Conservation (phyloP, 2,888 invertebrate species). For the Sthenelais limicola region DNA sequence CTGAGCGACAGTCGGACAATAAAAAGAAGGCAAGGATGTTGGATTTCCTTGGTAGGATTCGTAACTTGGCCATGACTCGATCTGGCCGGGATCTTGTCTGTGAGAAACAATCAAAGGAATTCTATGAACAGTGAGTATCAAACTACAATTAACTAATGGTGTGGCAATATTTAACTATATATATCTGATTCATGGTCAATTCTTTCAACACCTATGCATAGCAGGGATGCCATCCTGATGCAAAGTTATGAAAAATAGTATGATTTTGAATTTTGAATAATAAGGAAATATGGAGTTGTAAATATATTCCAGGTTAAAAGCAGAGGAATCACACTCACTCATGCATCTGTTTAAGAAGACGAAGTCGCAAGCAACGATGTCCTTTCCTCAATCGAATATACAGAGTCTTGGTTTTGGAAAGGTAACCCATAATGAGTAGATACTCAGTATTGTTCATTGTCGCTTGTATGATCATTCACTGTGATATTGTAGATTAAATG, state of each 20-base stretch:
- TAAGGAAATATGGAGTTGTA: not conserved
- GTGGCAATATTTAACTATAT: too few relatives aligned
- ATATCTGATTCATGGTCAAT: too few relatives aligned
- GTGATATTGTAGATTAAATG: too few relatives aligned
- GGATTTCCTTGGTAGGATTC: conserved; percentile 66
- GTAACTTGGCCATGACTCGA: conserved; percentile 63
- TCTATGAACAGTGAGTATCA: conserved; percentile 6
- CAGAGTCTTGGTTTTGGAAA: conserved; percentile 64
- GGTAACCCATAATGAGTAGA: too few relatives aligned
- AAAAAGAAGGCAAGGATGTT: conserved; percentile 63
- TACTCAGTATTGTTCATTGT: too few relatives aligned
- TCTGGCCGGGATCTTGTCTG: conserved; percentile 41
- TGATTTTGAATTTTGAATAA: not conserved
- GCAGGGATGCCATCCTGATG: too few relatives aligned
- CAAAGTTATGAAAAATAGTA: not conserved
- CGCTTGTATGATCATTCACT: too few relatives aligned
- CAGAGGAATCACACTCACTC: not conserved
- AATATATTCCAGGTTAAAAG: conserved; percentile 15
- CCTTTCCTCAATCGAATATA: too few relatives aligned
- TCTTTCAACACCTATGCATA: too few relatives aligned
- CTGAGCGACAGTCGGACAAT: conserved; percentile 57
- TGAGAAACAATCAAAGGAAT: conserved; percentile 17
- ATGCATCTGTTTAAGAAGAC: conserved; percentile 1
- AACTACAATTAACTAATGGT: not conserved
- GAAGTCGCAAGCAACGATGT: too few relatives aligned